Evolutionary conservation across 2,797 vertebrate species (phyloP).

Genomic region (Sarcophilus harrisii): DNA sequence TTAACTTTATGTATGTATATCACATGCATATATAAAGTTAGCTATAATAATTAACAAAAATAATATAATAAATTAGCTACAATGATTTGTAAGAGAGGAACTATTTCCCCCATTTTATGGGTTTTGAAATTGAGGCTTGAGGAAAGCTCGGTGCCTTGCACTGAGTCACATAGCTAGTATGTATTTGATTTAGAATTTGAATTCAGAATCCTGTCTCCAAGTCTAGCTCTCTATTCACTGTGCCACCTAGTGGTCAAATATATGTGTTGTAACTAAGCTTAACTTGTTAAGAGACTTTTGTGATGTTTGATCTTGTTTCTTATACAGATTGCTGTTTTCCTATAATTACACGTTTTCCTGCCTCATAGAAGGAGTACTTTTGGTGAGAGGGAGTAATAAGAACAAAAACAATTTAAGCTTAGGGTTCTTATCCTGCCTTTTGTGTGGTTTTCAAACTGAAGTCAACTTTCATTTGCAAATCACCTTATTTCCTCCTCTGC

Average conservation of each 20-base stretch:
- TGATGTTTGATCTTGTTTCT: not conserved
- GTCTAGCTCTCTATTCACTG: not conserved
- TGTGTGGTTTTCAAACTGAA: not conserved
- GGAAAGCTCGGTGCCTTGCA: not conserved
- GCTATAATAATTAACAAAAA: no score
- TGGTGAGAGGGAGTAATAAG: not conserved
- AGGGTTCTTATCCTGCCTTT: not conserved
- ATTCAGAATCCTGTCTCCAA: not conserved
- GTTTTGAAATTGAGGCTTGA: not conserved
- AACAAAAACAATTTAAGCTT: not conserved
- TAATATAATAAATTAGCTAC: not conserved
- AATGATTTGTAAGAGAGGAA: not conserved
- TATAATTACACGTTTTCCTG: not conserved
- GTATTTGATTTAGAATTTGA: not conserved
- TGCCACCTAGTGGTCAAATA: not conserved
- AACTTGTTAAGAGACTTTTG: not conserved
- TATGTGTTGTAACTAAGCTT: not conserved
- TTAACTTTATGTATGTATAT: no score
- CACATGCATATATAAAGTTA: no score
- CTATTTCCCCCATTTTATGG: not conserved
- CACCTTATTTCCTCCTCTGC: not conserved
- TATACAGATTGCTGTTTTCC: not conserved
- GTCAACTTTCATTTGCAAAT: no score
- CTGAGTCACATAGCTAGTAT: not conserved
- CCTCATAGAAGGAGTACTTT: slow-evolving; percentile 4